Evolutionary conservation across 2,888 invertebrate species (phyloP).

Genomic region (Thecophora atra): DNA sequence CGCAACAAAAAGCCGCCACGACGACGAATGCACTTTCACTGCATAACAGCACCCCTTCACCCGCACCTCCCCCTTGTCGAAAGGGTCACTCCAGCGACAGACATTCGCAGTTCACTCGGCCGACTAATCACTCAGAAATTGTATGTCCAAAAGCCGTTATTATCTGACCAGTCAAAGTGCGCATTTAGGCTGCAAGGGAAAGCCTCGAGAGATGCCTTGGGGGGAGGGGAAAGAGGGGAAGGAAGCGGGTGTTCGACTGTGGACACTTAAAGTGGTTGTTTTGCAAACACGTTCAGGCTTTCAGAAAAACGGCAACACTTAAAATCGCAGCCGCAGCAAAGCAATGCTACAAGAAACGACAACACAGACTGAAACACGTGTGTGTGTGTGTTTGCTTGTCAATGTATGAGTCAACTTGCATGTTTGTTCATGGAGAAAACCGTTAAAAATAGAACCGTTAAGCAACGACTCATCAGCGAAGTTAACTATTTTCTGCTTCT

Average conservation of each 20-base stretch:
- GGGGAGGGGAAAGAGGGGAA: no score
- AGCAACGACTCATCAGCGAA: no score
- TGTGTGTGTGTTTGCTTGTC: not conserved
- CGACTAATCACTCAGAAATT: constrained; percentile 47
- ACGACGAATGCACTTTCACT: constrained; percentile 28
- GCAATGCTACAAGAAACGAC: not conserved
- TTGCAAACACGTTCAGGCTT: not conserved
- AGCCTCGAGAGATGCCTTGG: no score
- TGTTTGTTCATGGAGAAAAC: not conserved
- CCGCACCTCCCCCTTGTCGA: not conserved
- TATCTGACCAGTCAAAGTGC: constrained; percentile 42
- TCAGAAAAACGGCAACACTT: constrained; percentile 17
- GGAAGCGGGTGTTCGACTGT: not conserved
- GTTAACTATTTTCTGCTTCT: no score
- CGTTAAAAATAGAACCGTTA: no score
- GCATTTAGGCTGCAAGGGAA: constrained; percentile 1
- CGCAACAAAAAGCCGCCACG: not conserved
- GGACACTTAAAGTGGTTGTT: not conserved
- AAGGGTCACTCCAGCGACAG: not conserved
- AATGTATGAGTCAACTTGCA: not conserved
- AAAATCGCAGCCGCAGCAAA: constrained; percentile 10
- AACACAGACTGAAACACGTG: not conserved
- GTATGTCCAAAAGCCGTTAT: constrained; percentile 53
- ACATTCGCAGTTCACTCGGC: constrained; percentile 15
- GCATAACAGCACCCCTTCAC: not conserved